These are phyloP conservation scores for Mylabris sibirica DNA, from an alignment of 2,888 invertebrate genomes.

Conservation along the genomic window DNA sequence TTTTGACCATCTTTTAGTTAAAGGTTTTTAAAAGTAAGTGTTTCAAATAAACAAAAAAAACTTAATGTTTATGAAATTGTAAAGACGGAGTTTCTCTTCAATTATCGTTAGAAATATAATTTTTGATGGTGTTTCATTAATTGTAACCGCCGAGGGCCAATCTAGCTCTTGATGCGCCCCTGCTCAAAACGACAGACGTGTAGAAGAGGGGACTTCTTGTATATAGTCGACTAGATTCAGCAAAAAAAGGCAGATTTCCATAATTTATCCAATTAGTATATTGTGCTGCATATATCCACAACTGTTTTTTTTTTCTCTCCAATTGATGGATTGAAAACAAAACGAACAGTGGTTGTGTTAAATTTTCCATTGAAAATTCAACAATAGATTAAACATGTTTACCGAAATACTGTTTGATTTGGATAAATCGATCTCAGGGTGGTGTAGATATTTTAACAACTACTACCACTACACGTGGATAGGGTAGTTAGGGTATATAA, in stretches of 20 bases:
- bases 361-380: constrained; percentile 5
- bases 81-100: too few relatives aligned
- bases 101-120: too few relatives aligned
- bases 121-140: too few relatives aligned
- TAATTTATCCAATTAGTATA: not conserved
- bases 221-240: not conserved
- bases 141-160: too few relatives aligned
- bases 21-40: too few relatives aligned
- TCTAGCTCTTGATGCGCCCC: too few relatives aligned
- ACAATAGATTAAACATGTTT: constrained; percentile 5
- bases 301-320: not conserved
- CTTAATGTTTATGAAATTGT: too few relatives aligned
- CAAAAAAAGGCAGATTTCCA: not conserved
- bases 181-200: too few relatives aligned
- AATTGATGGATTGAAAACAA: not conserved
- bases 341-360: not conserved
- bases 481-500: constrained; percentile 1
- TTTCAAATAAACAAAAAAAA: too few relatives aligned
- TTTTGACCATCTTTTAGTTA: too few relatives aligned
- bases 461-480: not conserved
- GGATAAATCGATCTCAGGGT: constrained; percentile 5
- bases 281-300: not conserved
- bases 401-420: constrained; percentile 9
- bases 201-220: too few relatives aligned
- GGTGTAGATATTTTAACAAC: not conserved